Conservation (phyloP, 1,140 invertebrate species). For the Neuroterus valhalla region DNA sequence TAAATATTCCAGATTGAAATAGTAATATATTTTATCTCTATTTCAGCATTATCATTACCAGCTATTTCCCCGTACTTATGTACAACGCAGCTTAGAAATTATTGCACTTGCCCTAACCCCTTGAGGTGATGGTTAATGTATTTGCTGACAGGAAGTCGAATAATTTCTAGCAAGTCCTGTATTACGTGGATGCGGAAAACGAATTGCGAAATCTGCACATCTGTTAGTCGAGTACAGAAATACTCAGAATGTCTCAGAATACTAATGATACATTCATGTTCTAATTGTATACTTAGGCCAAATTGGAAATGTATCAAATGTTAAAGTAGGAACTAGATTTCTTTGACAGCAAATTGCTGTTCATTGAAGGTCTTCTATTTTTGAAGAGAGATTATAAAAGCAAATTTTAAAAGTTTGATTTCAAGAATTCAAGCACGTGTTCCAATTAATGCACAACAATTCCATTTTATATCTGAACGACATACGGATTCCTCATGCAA, state of each 20-base stretch:
- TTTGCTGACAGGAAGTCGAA: conserved; percentile 10
- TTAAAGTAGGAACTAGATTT: too few relatives aligned
- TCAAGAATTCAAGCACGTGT: conserved; percentile 16
- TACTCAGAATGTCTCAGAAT: not conserved
- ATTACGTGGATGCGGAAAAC: not conserved
- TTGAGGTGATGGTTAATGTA: conserved; percentile 16
- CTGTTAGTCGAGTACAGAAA: not conserved
- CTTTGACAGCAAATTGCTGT: too few relatives aligned
- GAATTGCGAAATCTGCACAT: not conserved
- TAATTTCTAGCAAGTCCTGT: conserved; percentile 1
- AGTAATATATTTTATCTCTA: conserved; percentile 28
- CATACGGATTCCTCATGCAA: conserved; percentile 49
- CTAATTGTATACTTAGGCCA: not conserved
- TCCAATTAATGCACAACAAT: conserved; percentile 21
- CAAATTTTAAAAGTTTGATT: conserved; percentile 30
- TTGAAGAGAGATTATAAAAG: not conserved
- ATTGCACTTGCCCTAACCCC: conserved; percentile 17
- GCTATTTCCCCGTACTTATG: conserved; percentile 25
- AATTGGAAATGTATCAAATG: too few relatives aligned
- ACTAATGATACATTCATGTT: not conserved
- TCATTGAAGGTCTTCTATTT: too few relatives aligned
- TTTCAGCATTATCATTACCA: conserved; percentile 21
- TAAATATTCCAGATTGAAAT: conserved; percentile 25
- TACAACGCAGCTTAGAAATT: conserved; percentile 13
- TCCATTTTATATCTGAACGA: conserved; percentile 17